phyloP scores from a whole-genome alignment of 2,888 invertebrate species.

The Linnaemya vulpina region DNA sequence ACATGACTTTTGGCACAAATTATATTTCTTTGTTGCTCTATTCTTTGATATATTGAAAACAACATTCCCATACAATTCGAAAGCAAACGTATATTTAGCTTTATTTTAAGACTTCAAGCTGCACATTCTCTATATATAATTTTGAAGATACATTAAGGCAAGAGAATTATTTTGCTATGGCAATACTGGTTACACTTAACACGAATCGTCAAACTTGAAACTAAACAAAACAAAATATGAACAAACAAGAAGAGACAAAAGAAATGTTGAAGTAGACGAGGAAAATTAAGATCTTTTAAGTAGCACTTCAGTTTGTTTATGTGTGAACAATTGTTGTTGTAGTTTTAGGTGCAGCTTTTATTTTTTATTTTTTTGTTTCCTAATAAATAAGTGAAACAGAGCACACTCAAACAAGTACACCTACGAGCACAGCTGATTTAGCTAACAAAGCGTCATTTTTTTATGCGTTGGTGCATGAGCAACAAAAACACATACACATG shows the following conservation, averaged over 20 bases:
- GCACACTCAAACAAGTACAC: background rate
- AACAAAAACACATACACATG: no score
- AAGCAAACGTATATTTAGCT: no score
- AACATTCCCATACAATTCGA: no score
- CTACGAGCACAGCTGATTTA: no score
- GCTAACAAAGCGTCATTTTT: no score
- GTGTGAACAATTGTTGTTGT: conserved; percentile 12
- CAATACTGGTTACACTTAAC: conserved; percentile 37
- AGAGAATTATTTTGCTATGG: background rate
- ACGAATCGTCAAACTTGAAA: background rate
- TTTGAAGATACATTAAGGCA: background rate
- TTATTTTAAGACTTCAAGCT: no score
- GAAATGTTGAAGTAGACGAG: conserved; percentile 22
- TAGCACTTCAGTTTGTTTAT: conserved; percentile 40
- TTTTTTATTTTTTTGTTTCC: conserved; percentile 26
- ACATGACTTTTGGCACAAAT: no score
- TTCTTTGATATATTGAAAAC: no score
- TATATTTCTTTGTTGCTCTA: no score
- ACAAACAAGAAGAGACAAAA: conserved; percentile 41
- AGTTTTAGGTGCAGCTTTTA: background rate
- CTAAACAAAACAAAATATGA: conserved; percentile 12
- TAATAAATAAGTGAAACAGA: background rate
- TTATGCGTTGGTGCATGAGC: no score
- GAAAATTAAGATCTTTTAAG: conserved; percentile 48
- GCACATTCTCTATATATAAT: no score